Conservation (phyloP, 2,888 invertebrate genomes). For the Spisula solida region DNA sequence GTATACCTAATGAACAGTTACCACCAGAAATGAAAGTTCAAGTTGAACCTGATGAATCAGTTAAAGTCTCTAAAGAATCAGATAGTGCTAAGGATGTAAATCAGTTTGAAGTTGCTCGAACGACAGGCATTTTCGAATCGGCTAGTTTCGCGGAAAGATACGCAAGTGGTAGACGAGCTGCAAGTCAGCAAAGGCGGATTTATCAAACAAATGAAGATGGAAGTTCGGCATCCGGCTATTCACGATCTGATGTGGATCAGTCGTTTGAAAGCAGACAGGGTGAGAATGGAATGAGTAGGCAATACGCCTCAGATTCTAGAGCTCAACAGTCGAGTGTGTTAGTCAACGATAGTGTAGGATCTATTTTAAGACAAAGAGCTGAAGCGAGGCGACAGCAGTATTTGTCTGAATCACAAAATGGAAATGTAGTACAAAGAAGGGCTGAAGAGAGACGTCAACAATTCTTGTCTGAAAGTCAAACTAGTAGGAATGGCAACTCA, state of each 20-base stretch:
- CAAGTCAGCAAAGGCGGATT: constrained; percentile 18
- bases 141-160: constrained; percentile 29
- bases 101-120: neutral
- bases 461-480: constrained; percentile 14
- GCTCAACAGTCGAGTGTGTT: constrained; percentile 21
- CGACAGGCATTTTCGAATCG: neutral
- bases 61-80: neutral
- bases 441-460: constrained; percentile 28
- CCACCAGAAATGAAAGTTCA: constrained; percentile 16
- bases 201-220: constrained; percentile 20
- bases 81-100: neutral
- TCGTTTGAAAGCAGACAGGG: neutral
- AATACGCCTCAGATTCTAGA: neutral
- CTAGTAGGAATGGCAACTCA: constrained; percentile 9
- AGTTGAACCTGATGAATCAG: neutral
- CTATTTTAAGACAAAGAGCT: constrained; percentile 19
- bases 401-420: neutral
- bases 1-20: constrained; percentile 40
- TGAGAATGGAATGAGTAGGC: constrained; percentile 6
- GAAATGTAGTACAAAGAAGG: constrained; percentile 7
- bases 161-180: constrained; percentile 19
- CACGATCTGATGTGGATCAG: constrained; percentile 18
- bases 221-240: neutral
- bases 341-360: constrained; percentile 27
- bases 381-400: constrained; percentile 44